phyloP scores from a whole-genome alignment of 2,888 invertebrate genomes.

The Muschampia plurimacula region DNA sequence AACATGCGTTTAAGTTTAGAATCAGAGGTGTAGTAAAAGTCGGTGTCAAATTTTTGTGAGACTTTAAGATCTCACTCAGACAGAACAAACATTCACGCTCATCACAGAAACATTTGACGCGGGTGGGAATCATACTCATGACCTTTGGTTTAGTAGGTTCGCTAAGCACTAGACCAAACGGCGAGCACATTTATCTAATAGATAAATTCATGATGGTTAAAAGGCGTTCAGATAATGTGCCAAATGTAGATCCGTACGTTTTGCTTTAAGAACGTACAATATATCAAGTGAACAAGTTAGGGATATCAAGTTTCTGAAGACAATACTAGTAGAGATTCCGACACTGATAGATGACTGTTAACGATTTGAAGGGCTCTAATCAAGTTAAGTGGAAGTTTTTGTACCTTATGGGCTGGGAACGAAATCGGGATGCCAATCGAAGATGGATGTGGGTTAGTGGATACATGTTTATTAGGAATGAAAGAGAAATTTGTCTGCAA shows the following conservation, averaged over 20 bases:
- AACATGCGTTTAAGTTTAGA: no score
- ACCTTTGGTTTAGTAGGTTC: no score
- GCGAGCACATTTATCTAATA: background rate
- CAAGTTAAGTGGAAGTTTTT: conserved; percentile 46
- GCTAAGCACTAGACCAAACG: no score
- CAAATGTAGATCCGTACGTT: background rate
- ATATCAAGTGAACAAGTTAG: conserved; percentile 36
- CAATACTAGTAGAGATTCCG: conserved; percentile 55
- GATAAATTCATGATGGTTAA: background rate
- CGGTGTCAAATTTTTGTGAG: no score
- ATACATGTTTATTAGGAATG: conserved; percentile 19
- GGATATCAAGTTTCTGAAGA: conserved; percentile 49
- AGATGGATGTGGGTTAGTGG: conserved; percentile 23
- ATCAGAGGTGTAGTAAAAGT: no score
- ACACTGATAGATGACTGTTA: conserved; percentile 65
- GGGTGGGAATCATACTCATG: no score
- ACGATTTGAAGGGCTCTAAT: conserved; percentile 51
- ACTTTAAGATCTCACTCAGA: no score
- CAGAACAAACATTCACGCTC: no score
- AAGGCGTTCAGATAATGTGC: background rate
- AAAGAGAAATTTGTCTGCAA: background rate
- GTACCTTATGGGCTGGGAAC: conserved; percentile 46
- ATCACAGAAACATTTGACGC: no score
- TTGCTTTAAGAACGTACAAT: conserved; percentile 17
- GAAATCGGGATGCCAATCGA: conserved; percentile 19